Conservation (phyloP, 2,888 invertebrate genomes). For the Pristionchus japonicus region DNA sequence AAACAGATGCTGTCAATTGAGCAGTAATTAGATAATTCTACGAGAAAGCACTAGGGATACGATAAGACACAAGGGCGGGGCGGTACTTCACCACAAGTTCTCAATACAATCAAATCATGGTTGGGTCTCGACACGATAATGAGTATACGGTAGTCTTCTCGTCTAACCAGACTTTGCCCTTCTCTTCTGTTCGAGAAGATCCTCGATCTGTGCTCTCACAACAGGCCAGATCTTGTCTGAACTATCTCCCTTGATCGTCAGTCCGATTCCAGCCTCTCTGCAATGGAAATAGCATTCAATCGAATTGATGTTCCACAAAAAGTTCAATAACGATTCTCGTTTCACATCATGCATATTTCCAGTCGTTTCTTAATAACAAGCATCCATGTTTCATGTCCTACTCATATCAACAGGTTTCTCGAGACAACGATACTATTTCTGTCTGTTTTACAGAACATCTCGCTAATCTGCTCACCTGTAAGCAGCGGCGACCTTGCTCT, state of each 20-base stretch:
- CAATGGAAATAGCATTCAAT: no score
- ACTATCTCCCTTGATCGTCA: slow-evolving; percentile 48
- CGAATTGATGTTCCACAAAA: neutral
- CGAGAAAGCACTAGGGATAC: neutral
- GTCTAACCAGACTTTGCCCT: slow-evolving; percentile 20
- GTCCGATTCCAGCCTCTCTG: slow-evolving; percentile 34
- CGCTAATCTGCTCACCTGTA: slow-evolving; percentile 3
- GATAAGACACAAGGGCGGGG: neutral
- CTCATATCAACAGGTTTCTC: no score
- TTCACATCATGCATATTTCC: no score
- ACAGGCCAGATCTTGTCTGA: slow-evolving; percentile 49
- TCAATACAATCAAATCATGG: neutral
- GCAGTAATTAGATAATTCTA: neutral
- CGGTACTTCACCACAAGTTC: neutral
- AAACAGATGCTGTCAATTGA: neutral
- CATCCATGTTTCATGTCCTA: no score
- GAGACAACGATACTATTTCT: no score
- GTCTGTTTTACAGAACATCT: neutral
- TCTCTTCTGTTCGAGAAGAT: slow-evolving; percentile 28
- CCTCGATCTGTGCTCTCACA: slow-evolving; percentile 43
- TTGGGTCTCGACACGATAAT: neutral
- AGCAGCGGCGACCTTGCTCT: slow-evolving; percentile 44
- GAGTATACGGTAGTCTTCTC: neutral
- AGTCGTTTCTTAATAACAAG: no score
- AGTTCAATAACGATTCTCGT: no score